Percentiles rank a stretch among this genome's conserved stretches.
These are phyloP conservation scores for Apeltes quadracus DNA, from an alignment of 2,113 vertebrate species.

Conservation along the genomic window DNA sequence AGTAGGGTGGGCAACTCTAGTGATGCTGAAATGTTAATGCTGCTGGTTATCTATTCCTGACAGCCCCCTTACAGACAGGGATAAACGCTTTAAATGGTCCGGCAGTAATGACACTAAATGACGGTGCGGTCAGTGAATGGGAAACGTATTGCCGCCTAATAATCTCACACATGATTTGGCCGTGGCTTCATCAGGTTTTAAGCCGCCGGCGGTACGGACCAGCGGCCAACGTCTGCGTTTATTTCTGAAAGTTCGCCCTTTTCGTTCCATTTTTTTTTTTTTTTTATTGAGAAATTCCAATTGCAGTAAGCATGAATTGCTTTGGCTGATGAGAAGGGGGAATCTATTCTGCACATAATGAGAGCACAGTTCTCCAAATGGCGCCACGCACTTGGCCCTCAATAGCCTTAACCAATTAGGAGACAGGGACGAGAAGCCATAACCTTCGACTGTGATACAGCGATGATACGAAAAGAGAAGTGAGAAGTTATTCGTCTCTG, in stretches of 20 bases:
- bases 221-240: neutral
- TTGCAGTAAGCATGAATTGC: conserved; percentile 31
- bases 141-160: conserved; percentile 40
- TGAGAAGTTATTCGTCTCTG: conserved; percentile 37
- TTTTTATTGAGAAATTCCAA: conserved; percentile 50
- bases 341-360: conserved; percentile 52
- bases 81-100: conserved; percentile 41
- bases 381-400: conserved; percentile 46
- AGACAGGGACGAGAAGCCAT: conserved; percentile 46
- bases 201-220: conserved; percentile 9
- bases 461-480: conserved; percentile 42
- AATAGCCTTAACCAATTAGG: conserved; percentile 56
- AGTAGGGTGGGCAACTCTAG: conserved; percentile 28
- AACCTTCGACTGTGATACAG: conserved; percentile 42
- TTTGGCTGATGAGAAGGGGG: conserved; percentile 36
- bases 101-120: conserved; percentile 25
- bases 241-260: conserved; percentile 28
- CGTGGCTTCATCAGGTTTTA: conserved; percentile 31
- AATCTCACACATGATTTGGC: conserved; percentile 53
- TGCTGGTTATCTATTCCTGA: conserved; percentile 50
- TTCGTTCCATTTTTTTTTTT: conserved; percentile 37
- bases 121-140: conserved; percentile 25
- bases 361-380: conserved; percentile 48
- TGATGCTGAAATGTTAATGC: conserved; percentile 42
- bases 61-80: conserved; percentile 30